Percentiles rank a stretch among this genome's conserved stretches.
Evolutionary conservation across 2,797 vertebrate species (phyloP).

Genomic region (Microctenopoma steveboyesi): DNA sequence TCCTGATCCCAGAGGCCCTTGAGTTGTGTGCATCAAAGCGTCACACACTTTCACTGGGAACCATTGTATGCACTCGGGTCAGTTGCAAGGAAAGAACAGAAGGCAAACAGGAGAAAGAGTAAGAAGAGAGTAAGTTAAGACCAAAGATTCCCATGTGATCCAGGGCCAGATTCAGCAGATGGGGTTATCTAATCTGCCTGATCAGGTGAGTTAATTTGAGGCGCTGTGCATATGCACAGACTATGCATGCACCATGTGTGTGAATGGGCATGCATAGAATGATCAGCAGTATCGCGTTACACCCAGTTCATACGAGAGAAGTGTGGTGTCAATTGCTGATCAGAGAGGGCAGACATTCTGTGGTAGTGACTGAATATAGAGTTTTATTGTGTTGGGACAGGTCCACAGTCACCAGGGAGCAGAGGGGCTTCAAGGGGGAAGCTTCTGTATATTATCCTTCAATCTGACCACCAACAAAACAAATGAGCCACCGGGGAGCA

Average conservation of each 20-base stretch:
- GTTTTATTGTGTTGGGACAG: slow-evolving; percentile 69
- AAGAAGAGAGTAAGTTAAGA: slow-evolving; percentile 51
- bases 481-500: slow-evolving; percentile 80
- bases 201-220: slow-evolving; percentile 67
- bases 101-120: slow-evolving; percentile 58
- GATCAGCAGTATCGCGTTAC: slow-evolving; percentile 46
- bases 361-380: slow-evolving; percentile 51
- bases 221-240: slow-evolving; percentile 12
- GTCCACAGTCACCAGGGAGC: slow-evolving; percentile 72
- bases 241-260: slow-evolving; percentile 17
- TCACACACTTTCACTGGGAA: slow-evolving; percentile 75
- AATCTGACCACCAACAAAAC: slow-evolving; percentile 76
- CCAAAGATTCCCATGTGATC: slow-evolving; percentile 59
- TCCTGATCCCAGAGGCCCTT: slow-evolving; percentile 71
- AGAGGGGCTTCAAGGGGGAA: slow-evolving; percentile 62
- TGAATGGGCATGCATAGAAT: slow-evolving; percentile 20
- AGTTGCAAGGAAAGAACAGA: slow-evolving; percentile 70
- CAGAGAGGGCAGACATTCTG: slow-evolving; percentile 47
- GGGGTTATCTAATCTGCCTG: slow-evolving; percentile 76
- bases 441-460: slow-evolving; percentile 77
- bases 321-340: slow-evolving; percentile 37
- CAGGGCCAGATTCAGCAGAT: slow-evolving; percentile 70
- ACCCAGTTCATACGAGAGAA: slow-evolving; percentile 29
- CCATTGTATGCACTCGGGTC: slow-evolving; percentile 66
- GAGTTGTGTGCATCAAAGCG: slow-evolving; percentile 71